A percentile compares a stretch with the other conserved stretches of the same genome.
Evolutionary conservation across 2,797 vertebrate genomes (phyloP).

Genomic region (Sebastes diaconus): DNA sequence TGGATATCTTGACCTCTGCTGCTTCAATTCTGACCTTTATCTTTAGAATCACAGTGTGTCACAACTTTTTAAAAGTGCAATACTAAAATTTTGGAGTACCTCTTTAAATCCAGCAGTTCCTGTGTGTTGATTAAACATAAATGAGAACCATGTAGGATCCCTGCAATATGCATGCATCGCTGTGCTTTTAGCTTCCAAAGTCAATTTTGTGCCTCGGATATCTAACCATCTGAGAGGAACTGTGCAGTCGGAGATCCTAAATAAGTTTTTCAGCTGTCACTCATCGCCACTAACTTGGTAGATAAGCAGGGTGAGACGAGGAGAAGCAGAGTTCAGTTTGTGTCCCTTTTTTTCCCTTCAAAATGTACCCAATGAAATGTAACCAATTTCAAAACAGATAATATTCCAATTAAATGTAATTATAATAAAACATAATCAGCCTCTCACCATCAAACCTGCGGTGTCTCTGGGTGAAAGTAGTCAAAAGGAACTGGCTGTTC

Average conservation of each 20-base stretch:
- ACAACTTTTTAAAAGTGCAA: neutral
- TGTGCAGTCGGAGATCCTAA: neutral
- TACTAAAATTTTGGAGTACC: neutral
- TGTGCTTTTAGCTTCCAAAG: constrained; percentile 22
- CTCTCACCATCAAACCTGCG: constrained; percentile 89
- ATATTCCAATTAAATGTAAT: neutral
- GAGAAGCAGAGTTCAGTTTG: neutral
- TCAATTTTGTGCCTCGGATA: constrained; percentile 6
- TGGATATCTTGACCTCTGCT: neutral
- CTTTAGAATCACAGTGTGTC: neutral
- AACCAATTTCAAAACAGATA: neutral
- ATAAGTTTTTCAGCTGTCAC: constrained; percentile 29
- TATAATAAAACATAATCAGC: neutral
- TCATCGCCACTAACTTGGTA: constrained; percentile 5
- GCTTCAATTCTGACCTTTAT: neutral
- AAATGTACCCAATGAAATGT: neutral
- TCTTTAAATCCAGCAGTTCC: constrained; percentile 10
- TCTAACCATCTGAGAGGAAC: constrained; percentile 21
- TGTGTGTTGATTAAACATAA: constrained; percentile 19
- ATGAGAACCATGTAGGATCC: neutral
- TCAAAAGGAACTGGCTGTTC: constrained; percentile 87
- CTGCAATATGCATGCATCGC: constrained; percentile 7
- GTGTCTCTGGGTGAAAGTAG: constrained; percentile 87
- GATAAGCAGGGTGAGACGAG: neutral
- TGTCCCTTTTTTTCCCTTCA: neutral